Percentiles rank a stretch among this genome's conserved stretches.
Conservation (phyloP, 2,113 vertebrate genomes). For the Ancistrus triradiatus region DNA sequence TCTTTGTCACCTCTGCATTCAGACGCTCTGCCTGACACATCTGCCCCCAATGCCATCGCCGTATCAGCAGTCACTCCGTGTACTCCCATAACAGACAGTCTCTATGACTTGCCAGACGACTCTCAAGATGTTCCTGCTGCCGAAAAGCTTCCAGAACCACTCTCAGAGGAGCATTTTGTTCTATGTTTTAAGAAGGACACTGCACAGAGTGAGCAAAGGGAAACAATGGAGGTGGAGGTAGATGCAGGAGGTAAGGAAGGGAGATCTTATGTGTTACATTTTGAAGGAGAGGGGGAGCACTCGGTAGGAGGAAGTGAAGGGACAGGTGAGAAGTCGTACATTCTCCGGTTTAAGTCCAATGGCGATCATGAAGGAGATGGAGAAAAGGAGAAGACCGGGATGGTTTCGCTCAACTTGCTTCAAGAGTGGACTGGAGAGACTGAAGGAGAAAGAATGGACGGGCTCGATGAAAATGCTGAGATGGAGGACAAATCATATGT, state of each 20-base stretch:
- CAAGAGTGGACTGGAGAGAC: slow-evolving; percentile 62
- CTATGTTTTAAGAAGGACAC: slow-evolving; percentile 65
- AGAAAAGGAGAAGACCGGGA: slow-evolving; percentile 48
- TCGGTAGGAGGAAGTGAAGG: slow-evolving; percentile 46
- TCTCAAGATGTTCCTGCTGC: slow-evolving; percentile 29
- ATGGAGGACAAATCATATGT: slow-evolving; percentile 62
- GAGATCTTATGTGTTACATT: slow-evolving; percentile 65
- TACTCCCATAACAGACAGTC: slow-evolving; percentile 14
- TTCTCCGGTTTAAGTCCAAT: slow-evolving; percentile 65
- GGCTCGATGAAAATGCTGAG: slow-evolving; percentile 39
- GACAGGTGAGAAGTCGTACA: slow-evolving; percentile 56
- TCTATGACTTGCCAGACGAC: slow-evolving; percentile 24
- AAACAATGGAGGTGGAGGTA: slow-evolving; percentile 45
- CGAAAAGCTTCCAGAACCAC: slow-evolving; percentile 38
- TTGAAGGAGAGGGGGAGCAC: slow-evolving; percentile 55
- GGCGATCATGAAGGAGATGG: slow-evolving; percentile 51
- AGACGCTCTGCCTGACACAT: slow-evolving; percentile 10
- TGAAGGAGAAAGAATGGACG: slow-evolving; percentile 39
- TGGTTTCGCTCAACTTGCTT: slow-evolving; percentile 66
- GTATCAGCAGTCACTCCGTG: slow-evolving; percentile 32
- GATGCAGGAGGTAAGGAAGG: slow-evolving; percentile 35
- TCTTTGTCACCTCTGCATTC: slow-evolving; percentile 5
- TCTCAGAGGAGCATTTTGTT: slow-evolving; percentile 64
- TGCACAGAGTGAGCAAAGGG: slow-evolving; percentile 42
- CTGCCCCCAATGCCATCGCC: slow-evolving; percentile 23